Base-by-base conservation (phyloP, 1,140 invertebrate genomes). In the Heliconius eleuchia region DNA sequence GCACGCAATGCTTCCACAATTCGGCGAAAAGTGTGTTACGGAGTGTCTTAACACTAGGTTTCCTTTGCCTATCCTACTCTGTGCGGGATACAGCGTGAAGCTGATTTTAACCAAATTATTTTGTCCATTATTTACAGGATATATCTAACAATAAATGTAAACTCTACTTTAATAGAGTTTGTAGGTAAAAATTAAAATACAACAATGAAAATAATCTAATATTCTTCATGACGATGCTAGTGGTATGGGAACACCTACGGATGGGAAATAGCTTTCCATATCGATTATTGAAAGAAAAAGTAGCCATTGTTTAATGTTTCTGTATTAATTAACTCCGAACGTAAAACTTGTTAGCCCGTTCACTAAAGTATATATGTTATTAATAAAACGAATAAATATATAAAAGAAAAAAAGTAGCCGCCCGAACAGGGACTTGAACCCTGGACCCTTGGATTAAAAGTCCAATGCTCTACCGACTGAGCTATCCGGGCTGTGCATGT, bases 261-360 rank as follows among this genome's bases (percentile, higher is more conserved):
- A 80, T 75, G 27, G 78, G 80, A 82, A 82, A 82, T 82, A 72
- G 73, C 78, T 82, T 80, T 82, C 78, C 72, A 76, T 77, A 78
- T 75, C 76, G 66, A 72, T 55, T 27, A 34, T 70, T 75, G 80
- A 75, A 82, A 72, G 37, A 79, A 66, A 79, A 34, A 71, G 50
- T 55, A 23, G 50, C 23, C 71, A 77, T 79, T 82, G 77, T 82
- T 78, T 42, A 27, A 52, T 19, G 8, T n/a, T 70, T 37, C 57
- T 76, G 42, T 34, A 23, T 37, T 60, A 60, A 74, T 23, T 11
- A 23, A 9, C 7, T n/a, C 2, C 7, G 8, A 57, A 60, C 42
- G 42, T 46, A 16, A 16, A 23, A 23, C n/a, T 60, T 27, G 0
- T 11, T 19, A n/a, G 55, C 55, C 3, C 1, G 6, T 19, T 23